Base-by-base conservation (phyloP, 1,140 invertebrate genomes). In the Parapsyche elsis region DNA sequence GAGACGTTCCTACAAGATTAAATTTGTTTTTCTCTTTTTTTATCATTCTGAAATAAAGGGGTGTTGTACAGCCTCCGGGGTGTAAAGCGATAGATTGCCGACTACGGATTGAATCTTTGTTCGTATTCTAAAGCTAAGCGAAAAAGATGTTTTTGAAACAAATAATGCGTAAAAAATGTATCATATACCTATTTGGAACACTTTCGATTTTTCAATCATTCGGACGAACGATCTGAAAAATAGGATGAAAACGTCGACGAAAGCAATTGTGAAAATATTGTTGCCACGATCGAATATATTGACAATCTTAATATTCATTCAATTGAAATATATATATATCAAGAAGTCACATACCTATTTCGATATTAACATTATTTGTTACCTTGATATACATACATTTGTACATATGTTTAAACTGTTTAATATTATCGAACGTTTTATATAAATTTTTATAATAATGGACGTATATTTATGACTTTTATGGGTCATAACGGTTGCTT, bases 91-190 rank as follows among this genome's bases (percentile, higher is more conserved):
- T 53, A 53, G 49, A 23, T 67, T 26, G 64, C 24, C 21, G 21
- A 19, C 57, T 67, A 12, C 64, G 19, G 0, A 67, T 67, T 67
- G 64, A 67, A 67, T 14, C 64, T 67, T 67, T 67, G 10, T 12
- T 67, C 23, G 12, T 30, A 23, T 5, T 16, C 16, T 1, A 64
- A 23, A 23, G 19, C 49, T 53, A 53, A 53, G 2, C 10, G 16
- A 53, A 53, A 53, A 53, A 53, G 16, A 53, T 14, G 49, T 53
- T 14, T 10, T 4, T 53, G 49, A 53, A 53, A 53, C 49, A 53
- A 16, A 53, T 53, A 53, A 53, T 53, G 49, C 16, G 49, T 2
- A 14, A 16, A 53, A 53, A 2, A 4, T 53, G 10, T 53, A 53
- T 5, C 12, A 53, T 53, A 12, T 46, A 46, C 45, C 45, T 46